phyloP scores from a whole-genome alignment of 2,888 invertebrate species.

The Drosophila suboccidentalis region DNA sequence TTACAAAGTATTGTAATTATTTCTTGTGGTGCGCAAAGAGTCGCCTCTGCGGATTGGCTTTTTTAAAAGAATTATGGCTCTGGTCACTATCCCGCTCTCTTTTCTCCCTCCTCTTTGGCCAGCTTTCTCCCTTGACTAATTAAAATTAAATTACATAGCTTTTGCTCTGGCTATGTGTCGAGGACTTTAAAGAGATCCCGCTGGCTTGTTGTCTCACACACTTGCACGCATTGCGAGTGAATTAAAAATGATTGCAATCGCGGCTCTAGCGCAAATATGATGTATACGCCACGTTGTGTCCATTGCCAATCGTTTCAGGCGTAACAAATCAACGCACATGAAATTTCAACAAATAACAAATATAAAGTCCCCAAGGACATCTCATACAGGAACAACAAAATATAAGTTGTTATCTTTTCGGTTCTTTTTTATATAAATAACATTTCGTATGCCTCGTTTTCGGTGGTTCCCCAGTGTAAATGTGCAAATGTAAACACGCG shows the following conservation, averaged over 20 bases:
- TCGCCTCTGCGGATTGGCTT: constrained; percentile 28
- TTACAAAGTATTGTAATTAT: constrained; percentile 53
- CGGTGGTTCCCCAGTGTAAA: constrained; percentile 70
- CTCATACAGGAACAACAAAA: constrained; percentile 41
- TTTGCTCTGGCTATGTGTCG: constrained; percentile 33
- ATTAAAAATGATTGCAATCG: constrained; percentile 69
- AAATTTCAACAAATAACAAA: constrained; percentile 59
- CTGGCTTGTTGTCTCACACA: constrained; percentile 14
- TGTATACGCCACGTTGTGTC: constrained; percentile 30
- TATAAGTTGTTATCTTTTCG: constrained; percentile 71
- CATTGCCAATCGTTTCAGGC: constrained; percentile 35
- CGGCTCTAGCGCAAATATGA: constrained; percentile 42
- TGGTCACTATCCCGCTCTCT: constrained; percentile 5
- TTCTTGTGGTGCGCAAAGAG: constrained; percentile 30
- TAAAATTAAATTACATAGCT: constrained; percentile 72
- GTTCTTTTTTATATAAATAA: constrained; percentile 45
- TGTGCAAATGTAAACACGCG: constrained; percentile 75
- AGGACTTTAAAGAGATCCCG: constrained; percentile 49
- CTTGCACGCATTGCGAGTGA: constrained; percentile 51
- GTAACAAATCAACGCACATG: constrained; percentile 68
- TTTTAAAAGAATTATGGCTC: constrained; percentile 53
- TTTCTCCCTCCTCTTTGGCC: neutral
- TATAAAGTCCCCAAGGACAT: constrained; percentile 51
- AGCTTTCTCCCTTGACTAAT: constrained; percentile 40
- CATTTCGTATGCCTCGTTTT: constrained; percentile 57